phyloP scores from a whole-genome alignment of 2,888 invertebrate species.

The Phytoseiulus persimilis region DNA sequence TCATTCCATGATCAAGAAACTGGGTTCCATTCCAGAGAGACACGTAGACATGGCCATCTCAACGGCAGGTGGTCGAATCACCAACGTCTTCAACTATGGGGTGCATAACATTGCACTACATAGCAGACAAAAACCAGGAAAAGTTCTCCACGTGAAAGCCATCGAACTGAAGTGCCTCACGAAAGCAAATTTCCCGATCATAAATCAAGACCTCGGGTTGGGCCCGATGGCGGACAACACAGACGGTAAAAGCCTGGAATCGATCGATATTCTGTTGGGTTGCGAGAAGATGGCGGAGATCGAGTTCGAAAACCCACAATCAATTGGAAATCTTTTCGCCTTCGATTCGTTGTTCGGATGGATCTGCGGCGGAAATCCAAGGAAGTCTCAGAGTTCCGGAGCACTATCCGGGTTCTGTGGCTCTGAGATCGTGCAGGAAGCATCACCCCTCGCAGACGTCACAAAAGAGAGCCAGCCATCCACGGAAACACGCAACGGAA shows the following conservation, averaged over 20 bases:
- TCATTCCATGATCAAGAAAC: neutral
- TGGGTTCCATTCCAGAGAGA: neutral
- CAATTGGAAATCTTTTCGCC: neutral
- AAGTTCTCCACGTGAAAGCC: neutral
- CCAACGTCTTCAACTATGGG: neutral
- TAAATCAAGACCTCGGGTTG: neutral
- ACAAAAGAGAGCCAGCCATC: too few species aligned
- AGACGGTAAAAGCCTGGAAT: neutral
- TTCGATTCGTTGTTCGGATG: neutral
- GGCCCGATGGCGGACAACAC: neutral
- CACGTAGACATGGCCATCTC: neutral
- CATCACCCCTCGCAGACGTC: too few species aligned
- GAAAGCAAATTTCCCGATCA: neutral
- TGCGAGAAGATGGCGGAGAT: neutral
- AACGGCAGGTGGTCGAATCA: too few species aligned
- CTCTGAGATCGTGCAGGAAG: neutral
- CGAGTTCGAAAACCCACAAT: neutral
- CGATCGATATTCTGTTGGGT: neutral
- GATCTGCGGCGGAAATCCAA: neutral
- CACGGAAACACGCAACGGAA: too few species aligned
- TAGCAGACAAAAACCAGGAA: neutral
- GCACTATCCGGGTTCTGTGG: neutral
- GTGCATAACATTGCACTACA: neutral
- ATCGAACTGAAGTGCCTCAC: neutral
- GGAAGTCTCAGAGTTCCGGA: neutral